Percentiles rank a stretch among this genome's conserved stretches.
Evolutionary conservation across 2,113 vertebrate species (phyloP).

Genomic region (Otolemur garnettii): DNA sequence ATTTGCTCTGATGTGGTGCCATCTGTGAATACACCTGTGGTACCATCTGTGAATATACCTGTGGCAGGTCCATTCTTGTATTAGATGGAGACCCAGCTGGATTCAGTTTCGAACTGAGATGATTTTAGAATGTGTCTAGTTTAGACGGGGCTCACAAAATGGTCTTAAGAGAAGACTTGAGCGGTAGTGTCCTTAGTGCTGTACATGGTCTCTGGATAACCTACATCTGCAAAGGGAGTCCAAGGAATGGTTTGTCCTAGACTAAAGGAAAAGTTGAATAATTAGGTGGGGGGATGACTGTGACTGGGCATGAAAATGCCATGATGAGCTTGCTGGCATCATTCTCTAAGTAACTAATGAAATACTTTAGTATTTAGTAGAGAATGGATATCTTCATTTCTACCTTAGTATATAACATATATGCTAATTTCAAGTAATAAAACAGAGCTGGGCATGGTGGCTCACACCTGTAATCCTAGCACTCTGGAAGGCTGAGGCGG

Average conservation of each 20-base stretch:
- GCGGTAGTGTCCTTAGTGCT: not conserved
- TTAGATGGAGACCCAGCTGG: not conserved
- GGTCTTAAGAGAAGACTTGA: not conserved
- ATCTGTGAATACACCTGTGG: too few relatives aligned
- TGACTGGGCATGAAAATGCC: not conserved
- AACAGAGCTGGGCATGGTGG: too few relatives aligned
- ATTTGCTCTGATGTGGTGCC: too few relatives aligned
- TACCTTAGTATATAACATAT: not conserved
- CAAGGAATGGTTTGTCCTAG: not conserved
- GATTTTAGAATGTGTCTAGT: not conserved
- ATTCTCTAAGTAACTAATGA: not conserved
- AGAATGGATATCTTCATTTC: not conserved
- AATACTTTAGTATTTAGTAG: not conserved
- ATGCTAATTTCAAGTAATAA: not conserved
- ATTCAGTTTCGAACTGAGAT: not conserved
- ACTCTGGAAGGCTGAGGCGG: too few relatives aligned
- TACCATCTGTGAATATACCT: too few relatives aligned
- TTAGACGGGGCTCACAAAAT: not conserved
- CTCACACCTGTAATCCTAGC: too few relatives aligned
- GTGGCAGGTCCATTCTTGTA: not conserved
- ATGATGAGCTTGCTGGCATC: not conserved
- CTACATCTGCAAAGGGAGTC: not conserved
- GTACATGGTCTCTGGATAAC: not conserved
- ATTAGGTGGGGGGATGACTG: not conserved
- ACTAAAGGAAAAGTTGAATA: not conserved